Base-by-base conservation (phyloP, 2,113 vertebrate species). In the Cryptotis parvus region DNA sequence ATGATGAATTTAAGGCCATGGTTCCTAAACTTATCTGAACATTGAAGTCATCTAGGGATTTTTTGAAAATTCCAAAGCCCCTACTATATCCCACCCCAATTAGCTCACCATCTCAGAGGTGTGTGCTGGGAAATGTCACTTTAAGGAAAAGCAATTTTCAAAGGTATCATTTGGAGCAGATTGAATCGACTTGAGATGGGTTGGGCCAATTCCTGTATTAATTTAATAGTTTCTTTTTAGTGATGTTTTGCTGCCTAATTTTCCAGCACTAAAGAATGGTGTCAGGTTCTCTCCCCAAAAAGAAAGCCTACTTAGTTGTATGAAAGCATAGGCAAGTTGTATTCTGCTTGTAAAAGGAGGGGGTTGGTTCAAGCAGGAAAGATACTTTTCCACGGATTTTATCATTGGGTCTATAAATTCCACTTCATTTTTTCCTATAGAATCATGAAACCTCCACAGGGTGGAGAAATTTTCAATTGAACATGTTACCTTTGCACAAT, bases 31-130 rank as follows among this genome's bases (percentile, higher is more conserved):
- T 70, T 79, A 63, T 69, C 82, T 90, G 66, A 72, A 61, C 37
- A 76, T 73, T 52, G 37, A 69, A 85, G 91, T 85, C 29, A 43
- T 20, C 43, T 68, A n/a, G 12, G 43, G 11, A 78, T 81, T 55
- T 85, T 73, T 65, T 27, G 63, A 92, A 94, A 78, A 74, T 82
- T 77, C 74, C 26, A 37, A 68, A 78, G 52, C 31, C 15, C 45
- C n/a, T 35, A 39, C 33, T 58, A 75, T 18, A 74, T 82, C 52
- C 37, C 33, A 87, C 66, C 37, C 9, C 18, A 79, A 75, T 70
- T 79, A 91, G 89, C 33, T 84, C 26, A 29, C 16, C 26, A 3
- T 55, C 39, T 87, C 27, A 55, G 1, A 37, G 33, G 3, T 68
- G 0, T 31, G 31, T 35, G 5, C 31, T 80, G 37, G 66, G 35